Percentiles rank a stretch among this genome's conserved stretches.
Evolutionary conservation across 64 coral and sea anemone species (phyloP).

Genomic region (Orbicella faveolata): DNA sequence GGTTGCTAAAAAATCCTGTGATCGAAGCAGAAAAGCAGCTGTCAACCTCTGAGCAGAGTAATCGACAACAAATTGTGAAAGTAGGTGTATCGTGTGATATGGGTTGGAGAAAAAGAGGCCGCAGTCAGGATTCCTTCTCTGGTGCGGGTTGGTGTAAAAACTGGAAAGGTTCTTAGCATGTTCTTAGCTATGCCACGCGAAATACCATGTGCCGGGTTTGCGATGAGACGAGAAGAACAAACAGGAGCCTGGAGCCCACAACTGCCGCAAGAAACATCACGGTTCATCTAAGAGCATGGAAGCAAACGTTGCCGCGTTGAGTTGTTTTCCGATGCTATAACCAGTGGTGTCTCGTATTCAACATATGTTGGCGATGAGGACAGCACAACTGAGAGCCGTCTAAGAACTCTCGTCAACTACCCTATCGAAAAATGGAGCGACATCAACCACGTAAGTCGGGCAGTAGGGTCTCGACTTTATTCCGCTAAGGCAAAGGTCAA

Average conservation of each 20-base stretch:
- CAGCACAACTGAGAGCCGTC: slow-evolving; percentile 17
- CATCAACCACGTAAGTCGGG: slow-evolving; percentile 18
- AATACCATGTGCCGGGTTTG: slow-evolving; percentile 43
- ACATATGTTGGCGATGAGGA: slow-evolving; percentile 45
- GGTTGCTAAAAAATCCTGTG: slow-evolving; percentile 14
- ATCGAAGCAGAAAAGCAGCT: neutral
- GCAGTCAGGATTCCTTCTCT: neutral
- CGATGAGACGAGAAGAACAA: neutral
- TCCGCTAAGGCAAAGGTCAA: slow-evolving; percentile 22
- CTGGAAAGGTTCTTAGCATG: neutral
- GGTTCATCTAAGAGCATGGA: slow-evolving; percentile 43
- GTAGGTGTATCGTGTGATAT: slow-evolving; percentile 24
- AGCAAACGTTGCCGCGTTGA: slow-evolving; percentile 9
- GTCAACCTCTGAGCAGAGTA: neutral
- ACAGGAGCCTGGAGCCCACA: neutral
- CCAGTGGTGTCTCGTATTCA: neutral
- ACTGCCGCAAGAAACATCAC: slow-evolving; percentile 19
- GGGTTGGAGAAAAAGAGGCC: slow-evolving; percentile 39
- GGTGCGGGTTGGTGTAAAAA: slow-evolving; percentile 16
- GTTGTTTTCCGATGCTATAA: slow-evolving; percentile 7
- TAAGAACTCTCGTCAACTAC: slow-evolving; percentile 17
- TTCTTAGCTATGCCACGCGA: slow-evolving; percentile 3
- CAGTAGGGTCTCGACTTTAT: slow-evolving; percentile 41
- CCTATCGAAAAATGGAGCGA: slow-evolving; percentile 39
- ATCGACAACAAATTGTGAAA: neutral